Percentiles rank a stretch among this genome's conserved stretches.
Conservation (phyloP, 2,888 invertebrate genomes). For the Hypomecis punctinalis region DNA sequence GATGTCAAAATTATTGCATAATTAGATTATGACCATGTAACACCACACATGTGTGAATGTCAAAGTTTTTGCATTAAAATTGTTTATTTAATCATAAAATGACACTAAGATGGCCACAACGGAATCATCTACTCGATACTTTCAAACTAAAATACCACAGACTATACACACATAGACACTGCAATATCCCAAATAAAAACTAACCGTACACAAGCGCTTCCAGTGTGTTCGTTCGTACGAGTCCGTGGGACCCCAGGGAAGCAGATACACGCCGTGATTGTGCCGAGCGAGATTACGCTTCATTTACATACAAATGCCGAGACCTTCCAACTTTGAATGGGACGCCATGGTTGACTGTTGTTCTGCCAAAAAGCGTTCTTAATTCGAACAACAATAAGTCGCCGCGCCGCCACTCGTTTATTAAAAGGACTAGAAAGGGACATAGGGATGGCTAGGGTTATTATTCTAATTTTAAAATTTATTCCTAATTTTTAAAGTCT, state of each 20-base stretch:
- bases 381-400: constrained; percentile 76
- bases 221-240: constrained; percentile 41
- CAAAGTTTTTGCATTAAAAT: no score
- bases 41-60: no score
- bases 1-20: no score
- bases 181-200: not conserved
- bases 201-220: constrained; percentile 43
- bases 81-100: no score
- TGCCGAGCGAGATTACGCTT: constrained; percentile 72
- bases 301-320: constrained; percentile 81
- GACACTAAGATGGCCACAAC: no score
- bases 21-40: no score
- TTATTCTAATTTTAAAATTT: no score
- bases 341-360: constrained; percentile 68
- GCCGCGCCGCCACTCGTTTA: constrained; percentile 55
- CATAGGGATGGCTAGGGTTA: not conserved
- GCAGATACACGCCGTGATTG: constrained; percentile 69
- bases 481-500: no score
- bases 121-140: no score
- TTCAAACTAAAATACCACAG: not conserved
- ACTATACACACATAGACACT: not conserved
- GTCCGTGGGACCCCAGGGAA: constrained; percentile 45
- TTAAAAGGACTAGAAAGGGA: constrained; percentile 54
- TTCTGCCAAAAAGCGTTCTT: constrained; percentile 78
- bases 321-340: constrained; percentile 77